These are phyloP conservation scores for Caenorhabditis sp. DNA, from an alignment of 2,888 invertebrate species.

Conservation along the genomic window DNA sequence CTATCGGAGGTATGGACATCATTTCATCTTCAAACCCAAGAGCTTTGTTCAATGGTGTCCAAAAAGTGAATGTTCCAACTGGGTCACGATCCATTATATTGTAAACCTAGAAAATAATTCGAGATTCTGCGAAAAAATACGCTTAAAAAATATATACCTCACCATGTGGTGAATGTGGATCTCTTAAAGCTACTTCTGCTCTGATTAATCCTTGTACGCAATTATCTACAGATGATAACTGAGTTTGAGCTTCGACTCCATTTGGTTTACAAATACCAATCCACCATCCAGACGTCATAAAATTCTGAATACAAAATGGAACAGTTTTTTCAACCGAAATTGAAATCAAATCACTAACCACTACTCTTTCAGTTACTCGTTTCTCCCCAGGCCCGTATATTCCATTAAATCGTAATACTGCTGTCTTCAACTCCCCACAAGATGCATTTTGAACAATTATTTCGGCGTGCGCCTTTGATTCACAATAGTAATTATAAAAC, in stretches of 20 bases:
- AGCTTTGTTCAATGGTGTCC: conserved; percentile 18
- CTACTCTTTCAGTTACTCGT: conserved; percentile 27
- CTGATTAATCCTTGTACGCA: conserved; percentile 30
- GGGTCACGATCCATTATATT: conserved; percentile 24
- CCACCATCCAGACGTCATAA: conserved; percentile 33
- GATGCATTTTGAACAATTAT: conserved; percentile 18
- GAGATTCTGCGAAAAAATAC: too few species aligned
- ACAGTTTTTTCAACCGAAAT: too few species aligned
- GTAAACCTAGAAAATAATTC: conserved; percentile 14
- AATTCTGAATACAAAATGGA: too few species aligned
- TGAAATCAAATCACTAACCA: conserved; percentile 2
- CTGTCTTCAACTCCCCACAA: conserved; percentile 5
- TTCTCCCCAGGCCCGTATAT: conserved; percentile 40
- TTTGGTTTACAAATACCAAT: conserved; percentile 12
- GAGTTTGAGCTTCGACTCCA: conserved; percentile 21
- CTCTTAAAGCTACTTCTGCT: conserved; percentile 13
- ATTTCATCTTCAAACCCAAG: conserved; percentile 4
- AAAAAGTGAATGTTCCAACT: conserved; percentile 30
- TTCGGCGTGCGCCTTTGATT: conserved; percentile 32
- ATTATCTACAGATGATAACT: conserved; percentile 26
- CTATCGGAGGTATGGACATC: background rate
- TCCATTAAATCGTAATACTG: conserved; percentile 26
- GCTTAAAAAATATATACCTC: conserved; percentile 1
- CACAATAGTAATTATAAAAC: conserved; percentile 32
- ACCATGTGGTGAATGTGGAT: conserved; percentile 4